Percentiles rank a stretch among this genome's conserved stretches.
Conservation (phyloP, 2,888 invertebrate species). For the Coelopa pilipes region DNA sequence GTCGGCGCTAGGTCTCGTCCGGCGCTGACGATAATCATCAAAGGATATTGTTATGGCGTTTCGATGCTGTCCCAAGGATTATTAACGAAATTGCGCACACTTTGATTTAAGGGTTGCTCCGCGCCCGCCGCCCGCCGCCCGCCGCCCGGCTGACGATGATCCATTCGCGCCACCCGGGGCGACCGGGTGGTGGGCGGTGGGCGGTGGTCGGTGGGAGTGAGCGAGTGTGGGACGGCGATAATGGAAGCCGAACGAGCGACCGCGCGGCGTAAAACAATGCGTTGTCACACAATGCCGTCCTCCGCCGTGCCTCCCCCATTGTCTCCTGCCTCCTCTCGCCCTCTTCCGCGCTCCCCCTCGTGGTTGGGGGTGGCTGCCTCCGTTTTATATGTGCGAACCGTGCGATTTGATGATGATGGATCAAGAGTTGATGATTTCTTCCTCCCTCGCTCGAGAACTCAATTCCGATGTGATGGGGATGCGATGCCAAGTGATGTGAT, state of each 20-base stretch:
- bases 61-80: conserved; percentile 66
- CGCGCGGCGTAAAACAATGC: conserved; percentile 27
- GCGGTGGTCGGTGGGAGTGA: not conserved
- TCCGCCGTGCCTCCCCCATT: not conserved
- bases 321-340: too few relatives aligned
- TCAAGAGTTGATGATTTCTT: conserved; percentile 38
- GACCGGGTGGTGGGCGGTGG: not conserved
- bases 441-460: not conserved
- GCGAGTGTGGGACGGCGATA: conserved; percentile 18
- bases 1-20: conserved; percentile 43
- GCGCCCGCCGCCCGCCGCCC: not conserved
- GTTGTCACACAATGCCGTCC: conserved; percentile 23
- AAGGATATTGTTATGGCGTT: conserved; percentile 65
- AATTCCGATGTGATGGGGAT: too few relatives aligned
- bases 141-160: not conserved
- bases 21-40: conserved; percentile 61
- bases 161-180: not conserved
- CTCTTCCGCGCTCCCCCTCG: too few relatives aligned
- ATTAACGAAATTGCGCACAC: conserved; percentile 64
- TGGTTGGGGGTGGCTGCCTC: too few relatives aligned
- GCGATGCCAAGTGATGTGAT: too few relatives aligned
- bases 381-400: conserved; percentile 21
- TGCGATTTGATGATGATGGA: conserved; percentile 41
- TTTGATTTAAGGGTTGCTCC: conserved; percentile 64
- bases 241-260: conserved; percentile 47